A percentile compares a stretch with the other conserved stretches of the same genome.
phyloP scores from a whole-genome alignment of 2,888 invertebrate genomes.

The Mesoligia furuncula region DNA sequence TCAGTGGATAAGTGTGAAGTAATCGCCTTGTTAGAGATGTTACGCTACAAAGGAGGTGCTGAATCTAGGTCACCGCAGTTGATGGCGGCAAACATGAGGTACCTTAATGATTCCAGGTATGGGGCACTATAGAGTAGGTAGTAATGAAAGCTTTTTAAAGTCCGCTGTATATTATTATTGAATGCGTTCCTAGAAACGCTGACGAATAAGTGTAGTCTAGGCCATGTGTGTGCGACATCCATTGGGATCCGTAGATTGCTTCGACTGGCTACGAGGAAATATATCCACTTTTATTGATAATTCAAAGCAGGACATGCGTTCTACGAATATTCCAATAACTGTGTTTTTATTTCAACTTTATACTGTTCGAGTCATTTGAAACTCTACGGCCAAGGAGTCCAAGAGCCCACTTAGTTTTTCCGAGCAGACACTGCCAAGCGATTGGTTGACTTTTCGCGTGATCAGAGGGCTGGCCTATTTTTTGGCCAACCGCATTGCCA shows the following conservation, averaged over 20 bases:
- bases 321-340: neutral
- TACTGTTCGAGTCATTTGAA: neutral
- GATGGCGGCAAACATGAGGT: slow-evolving; percentile 26
- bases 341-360: neutral
- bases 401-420: neutral
- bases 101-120: slow-evolving; percentile 52
- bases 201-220: neutral
- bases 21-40: slow-evolving; percentile 57
- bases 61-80: slow-evolving; percentile 47
- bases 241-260: neutral
- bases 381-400: neutral
- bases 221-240: neutral
- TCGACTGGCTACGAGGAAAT: neutral
- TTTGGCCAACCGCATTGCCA: too few relatives aligned
- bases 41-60: slow-evolving; percentile 38
- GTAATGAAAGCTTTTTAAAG: slow-evolving; percentile 20
- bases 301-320: neutral
- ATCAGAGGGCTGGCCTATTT: neutral
- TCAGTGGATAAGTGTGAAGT: slow-evolving; percentile 60
- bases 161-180: slow-evolving; percentile 3
- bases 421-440: neutral
- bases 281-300: neutral
- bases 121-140: slow-evolving; percentile 23
- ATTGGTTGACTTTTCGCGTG: neutral
- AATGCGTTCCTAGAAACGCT: slow-evolving; percentile 27